Base-by-base conservation (phyloP, 2,888 invertebrate genomes). In the Andrena dorsata region DNA sequence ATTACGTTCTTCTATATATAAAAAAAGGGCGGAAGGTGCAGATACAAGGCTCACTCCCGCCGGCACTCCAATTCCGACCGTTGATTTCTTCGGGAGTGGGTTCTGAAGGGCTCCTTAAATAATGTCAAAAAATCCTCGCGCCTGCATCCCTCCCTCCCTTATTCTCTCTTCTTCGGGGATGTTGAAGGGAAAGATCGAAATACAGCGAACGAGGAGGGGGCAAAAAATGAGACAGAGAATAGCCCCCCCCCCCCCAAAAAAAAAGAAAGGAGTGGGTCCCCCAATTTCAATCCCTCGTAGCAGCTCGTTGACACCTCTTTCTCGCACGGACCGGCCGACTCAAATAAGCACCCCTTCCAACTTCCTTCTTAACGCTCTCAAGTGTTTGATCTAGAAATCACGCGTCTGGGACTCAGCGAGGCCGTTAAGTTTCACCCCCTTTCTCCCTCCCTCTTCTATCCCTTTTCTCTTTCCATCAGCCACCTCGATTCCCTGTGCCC, bases 331-430 rank as follows among this genome's bases (percentile, higher is more conserved):
- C 69, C 76, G 60, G 64, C 74, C 83, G 77, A 76, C 77, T 78
- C 80, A 80, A 85, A 80, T 76, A 84, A 79, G 83, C 88, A 87
- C 83, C 85, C 88, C 82, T 84, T 79, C 76, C 85, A 69, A 84
- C 88, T 88, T 90, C 87, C 87, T 90, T 89, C 89, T 90, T 89
- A 86, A 89, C 85, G 84, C 87, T 82, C 85, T 90, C 85, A 85
- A 90, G 91, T 90, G 90, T 91, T 91, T 91, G 91, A 91, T 91
- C 90, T 88, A 86, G 87, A 89, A 90, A 91, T 90, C 91, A 90
- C 86, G 89, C 84, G 89, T 86, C 80, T 75, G 77, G 85, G 68
- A 65, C 82, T 68, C 74, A 72, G 69, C 76, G 83, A 85, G 88
- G 86, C 91, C 89, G 90, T 90, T 91, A 87, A 84, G 89, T 89